Base-by-base conservation (phyloP, 2,888 invertebrate species). In the Lissocephala sabroskyi region DNA sequence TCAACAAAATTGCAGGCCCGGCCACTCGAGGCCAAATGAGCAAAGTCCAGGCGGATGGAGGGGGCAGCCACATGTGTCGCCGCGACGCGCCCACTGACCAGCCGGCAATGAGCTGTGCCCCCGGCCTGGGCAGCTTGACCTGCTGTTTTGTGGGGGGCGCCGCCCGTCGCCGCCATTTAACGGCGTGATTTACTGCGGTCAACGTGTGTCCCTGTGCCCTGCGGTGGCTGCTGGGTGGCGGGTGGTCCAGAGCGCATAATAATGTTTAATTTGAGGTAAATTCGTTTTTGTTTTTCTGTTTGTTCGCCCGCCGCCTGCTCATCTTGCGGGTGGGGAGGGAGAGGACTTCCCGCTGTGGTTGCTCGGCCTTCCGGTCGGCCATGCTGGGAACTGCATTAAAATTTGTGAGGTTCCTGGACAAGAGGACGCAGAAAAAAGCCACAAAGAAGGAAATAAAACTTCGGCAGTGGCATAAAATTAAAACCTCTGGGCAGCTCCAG, bases 241-340 rank as follows among this genome's bases (percentile, higher is more conserved):
- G n/a, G n/a, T 30, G 17, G 44, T 32, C 30, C 55, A 37, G 26
- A 43, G 52, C 56, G 79, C 79, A 77, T 82, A 79, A 82, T 80
- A 81, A 81, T 81, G 81, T 82, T 82, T 82, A 82, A 82, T 81
- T 82, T 81, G 81, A 74, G 79, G 82, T 80, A 78, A 80, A 78
- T 75, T 75, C 65, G 78, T 78, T 73, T 75, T 74, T 65, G 63
- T 67, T 68, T 35, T 36, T 41, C 45, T 17, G 2, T 48, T 36
- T 29, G n/a, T n/a, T n/a, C n/a, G n/a, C n/a, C n/a, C n/a, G n/a
- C n/a, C n/a, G n/a, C n/a, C n/a, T n/a, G n/a, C n/a, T n/a, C n/a
- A n/a, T n/a, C n/a, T n/a, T n/a, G n/a, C n/a, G n/a, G n/a, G n/a
- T n/a, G n/a, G n/a, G n/a, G n/a, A n/a, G n/a, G n/a, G n/a, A n/a